Base-by-base conservation (phyloP, 2,888 invertebrate species). In the Ischnus inquisitorius region DNA sequence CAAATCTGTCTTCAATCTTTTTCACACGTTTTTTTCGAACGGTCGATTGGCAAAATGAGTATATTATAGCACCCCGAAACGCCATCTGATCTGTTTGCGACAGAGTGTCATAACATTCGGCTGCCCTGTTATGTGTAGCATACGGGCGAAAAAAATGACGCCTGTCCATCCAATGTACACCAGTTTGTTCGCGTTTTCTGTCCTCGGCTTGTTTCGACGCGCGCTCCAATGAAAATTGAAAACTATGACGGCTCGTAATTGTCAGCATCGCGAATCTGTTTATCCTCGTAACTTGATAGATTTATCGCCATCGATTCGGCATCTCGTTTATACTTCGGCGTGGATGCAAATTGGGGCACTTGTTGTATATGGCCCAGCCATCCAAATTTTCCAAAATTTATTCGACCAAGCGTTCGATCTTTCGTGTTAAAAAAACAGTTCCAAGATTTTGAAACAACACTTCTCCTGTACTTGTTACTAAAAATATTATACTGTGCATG, bases 211-310 rank as follows among this genome's bases (percentile, higher is more conserved):
- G 19, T 64, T 64, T 64, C 34, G 64, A 64, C 39, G 64, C 16
- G n/a, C 16, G 64, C 6, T 39, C 39, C 34, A 64, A 34, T 64
- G 34, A 64, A 34, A 64, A 64, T 64, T 64, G 64, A 64, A 64
- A 64, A 64, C 64, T 16, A 64, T 39, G 64, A 64, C 57, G 57
- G 64, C 64, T 39, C 64, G 64, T 64, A 64, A 60, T 60, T 60
- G 57, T n/a, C 57, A 60, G 25, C 57, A 14, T 25, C 57, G 28
- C 25, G 57, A 12, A 25, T 64, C n/a, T 39, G n/a, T 64, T 39
- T 64, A 34, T 16, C n/a, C 64, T 34, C 14, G 39, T 39, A 8
- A 64, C 64, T 64, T 16, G 64, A 39, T 64, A 39, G 39, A 64
- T 64, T 39, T 39, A 64, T 64, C 64, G 64, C 39, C 39, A 64